These are phyloP conservation scores for Wiebesia pumilae DNA, from an alignment of 1,140 invertebrate species.

Conservation along the genomic window DNA sequence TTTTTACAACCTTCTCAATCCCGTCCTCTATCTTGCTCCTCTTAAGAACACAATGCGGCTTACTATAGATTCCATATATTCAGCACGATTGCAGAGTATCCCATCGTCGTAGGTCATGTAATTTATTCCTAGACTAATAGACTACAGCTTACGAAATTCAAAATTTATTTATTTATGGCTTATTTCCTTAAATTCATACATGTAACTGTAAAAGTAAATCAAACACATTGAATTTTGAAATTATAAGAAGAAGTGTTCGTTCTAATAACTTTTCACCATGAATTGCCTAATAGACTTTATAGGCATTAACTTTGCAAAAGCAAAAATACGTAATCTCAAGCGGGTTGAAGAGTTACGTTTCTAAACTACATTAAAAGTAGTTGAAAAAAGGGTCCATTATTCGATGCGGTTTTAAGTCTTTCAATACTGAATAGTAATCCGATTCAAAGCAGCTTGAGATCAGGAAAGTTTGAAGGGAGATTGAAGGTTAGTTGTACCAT, in stretches of 20 bases:
- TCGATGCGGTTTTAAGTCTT: slow-evolving; percentile 14
- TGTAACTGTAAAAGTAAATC: not conserved
- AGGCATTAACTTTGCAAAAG: not conserved
- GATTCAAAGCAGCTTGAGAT: slow-evolving; percentile 6
- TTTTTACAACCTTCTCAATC: too few relatives aligned
- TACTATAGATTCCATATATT: too few relatives aligned
- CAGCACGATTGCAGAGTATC: too few relatives aligned
- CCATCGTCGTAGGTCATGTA: too few relatives aligned
- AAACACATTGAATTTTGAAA: not conserved
- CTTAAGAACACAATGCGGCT: too few relatives aligned
- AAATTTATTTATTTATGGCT: not conserved
- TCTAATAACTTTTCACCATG: not conserved
- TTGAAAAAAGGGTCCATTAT: slow-evolving; percentile 34
- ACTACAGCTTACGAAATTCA: too few relatives aligned
- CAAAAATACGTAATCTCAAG: not conserved
- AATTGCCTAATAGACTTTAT: not conserved
- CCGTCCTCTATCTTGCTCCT: too few relatives aligned
- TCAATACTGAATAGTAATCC: slow-evolving; percentile 38
- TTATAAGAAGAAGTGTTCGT: not conserved
- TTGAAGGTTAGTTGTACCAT: not conserved
- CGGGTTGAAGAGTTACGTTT: not conserved
- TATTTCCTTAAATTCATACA: not conserved
- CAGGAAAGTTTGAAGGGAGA: slow-evolving; percentile 33
- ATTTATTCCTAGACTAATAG: too few relatives aligned
- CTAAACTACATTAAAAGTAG: slow-evolving; percentile 17